phyloP scores from a whole-genome alignment of 2,113 vertebrate species.

The Mungos mungo region DNA sequence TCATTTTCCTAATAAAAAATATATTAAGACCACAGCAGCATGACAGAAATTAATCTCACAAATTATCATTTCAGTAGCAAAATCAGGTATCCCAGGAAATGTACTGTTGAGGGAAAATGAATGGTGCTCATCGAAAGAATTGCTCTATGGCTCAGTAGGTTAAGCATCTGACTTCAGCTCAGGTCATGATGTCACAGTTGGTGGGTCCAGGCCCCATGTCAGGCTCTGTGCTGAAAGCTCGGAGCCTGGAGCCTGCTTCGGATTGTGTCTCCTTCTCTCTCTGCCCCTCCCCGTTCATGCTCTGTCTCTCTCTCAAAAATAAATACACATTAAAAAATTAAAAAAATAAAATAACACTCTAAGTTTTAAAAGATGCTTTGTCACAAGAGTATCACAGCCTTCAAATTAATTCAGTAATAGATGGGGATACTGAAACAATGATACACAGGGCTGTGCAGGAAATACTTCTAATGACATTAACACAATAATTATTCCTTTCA shows the following conservation, averaged over 20 bases:
- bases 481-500: constrained; percentile 34
- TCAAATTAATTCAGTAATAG: constrained; percentile 42
- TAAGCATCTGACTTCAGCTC: too few relatives aligned
- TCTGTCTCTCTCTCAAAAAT: too few relatives aligned
- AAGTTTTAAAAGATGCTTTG: constrained; percentile 38
- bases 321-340: too few relatives aligned
- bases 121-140: background rate
- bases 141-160: background rate
- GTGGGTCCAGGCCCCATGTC: too few relatives aligned
- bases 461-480: constrained; percentile 24
- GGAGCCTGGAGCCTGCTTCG: too few relatives aligned
- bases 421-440: background rate
- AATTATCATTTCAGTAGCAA: constrained; percentile 41
- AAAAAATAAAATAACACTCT: background rate
- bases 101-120: background rate
- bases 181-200: too few relatives aligned
- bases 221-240: too few relatives aligned
- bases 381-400: background rate
- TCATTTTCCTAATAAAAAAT: constrained; percentile 48
- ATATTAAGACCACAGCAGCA: background rate
- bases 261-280: too few relatives aligned
- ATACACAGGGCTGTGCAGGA: background rate
- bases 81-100: background rate
- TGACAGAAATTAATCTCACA: constrained; percentile 36
- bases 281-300: too few relatives aligned